Evolutionary conservation across 2,888 invertebrate species (phyloP).

Genomic region (Drosophila buzzatii): DNA sequence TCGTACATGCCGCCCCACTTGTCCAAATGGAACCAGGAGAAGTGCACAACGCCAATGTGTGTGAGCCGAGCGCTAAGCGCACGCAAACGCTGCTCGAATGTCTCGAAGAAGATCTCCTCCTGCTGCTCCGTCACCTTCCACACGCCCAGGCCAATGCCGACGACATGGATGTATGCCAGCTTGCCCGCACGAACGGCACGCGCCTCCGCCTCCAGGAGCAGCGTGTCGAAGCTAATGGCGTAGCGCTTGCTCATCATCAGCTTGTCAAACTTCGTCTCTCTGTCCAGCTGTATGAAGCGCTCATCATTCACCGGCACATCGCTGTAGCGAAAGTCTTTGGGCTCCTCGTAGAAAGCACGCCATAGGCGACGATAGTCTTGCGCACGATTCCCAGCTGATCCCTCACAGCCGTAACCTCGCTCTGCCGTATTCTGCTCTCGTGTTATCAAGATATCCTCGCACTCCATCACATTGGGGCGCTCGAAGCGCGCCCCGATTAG

Average conservation of each 20-base stretch:
- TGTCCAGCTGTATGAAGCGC: constrained; percentile 30
- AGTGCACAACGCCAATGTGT: constrained; percentile 62
- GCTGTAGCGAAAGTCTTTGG: constrained; percentile 64
- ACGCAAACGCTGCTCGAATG: constrained; percentile 87
- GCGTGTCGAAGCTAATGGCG: constrained; percentile 87
- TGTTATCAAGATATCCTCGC: constrained; percentile 86
- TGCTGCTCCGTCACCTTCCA: constrained; percentile 88
- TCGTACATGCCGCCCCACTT: constrained; percentile 85
- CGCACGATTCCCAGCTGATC: neutral
- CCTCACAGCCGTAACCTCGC: constrained; percentile 85
- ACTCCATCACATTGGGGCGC: constrained; percentile 86
- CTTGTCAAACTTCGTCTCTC: constrained; percentile 75
- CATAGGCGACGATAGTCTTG: constrained; percentile 76
- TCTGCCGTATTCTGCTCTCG: constrained; percentile 85
- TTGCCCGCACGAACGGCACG: constrained; percentile 86
- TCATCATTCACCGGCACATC: constrained; percentile 43
- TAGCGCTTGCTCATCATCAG: constrained; percentile 85
- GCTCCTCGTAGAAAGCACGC: constrained; percentile 76
- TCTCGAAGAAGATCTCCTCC: constrained; percentile 87
- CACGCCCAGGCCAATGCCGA: constrained; percentile 89
- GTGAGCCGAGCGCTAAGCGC: constrained; percentile 66
- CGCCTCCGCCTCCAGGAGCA: constrained; percentile 88
- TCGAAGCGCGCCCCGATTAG: constrained; percentile 86
- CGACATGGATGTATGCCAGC: constrained; percentile 88
- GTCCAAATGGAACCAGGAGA: constrained; percentile 56